A percentile compares a stretch with the other conserved stretches of the same genome.
Conservation (phyloP, 2,113 vertebrate species). For the Dryoscopus gambensis region DNA sequence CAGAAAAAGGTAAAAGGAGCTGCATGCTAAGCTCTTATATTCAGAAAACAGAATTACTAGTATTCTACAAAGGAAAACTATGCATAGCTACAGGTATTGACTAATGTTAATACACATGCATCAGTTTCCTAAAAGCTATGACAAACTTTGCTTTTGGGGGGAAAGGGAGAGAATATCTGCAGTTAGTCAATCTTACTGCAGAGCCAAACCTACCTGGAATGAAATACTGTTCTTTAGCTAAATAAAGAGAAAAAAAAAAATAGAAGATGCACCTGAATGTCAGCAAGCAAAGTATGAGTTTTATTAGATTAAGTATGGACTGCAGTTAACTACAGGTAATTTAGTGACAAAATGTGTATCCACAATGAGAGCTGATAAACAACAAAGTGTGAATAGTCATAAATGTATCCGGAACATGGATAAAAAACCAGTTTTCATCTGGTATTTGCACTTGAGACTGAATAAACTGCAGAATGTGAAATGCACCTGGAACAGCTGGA, state of each 20-base stretch:
- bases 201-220: slow-evolving; percentile 95
- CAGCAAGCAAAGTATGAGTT: slow-evolving; percentile 76
- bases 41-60: slow-evolving; percentile 57
- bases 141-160: slow-evolving; percentile 51
- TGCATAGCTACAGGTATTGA: slow-evolving; percentile 45
- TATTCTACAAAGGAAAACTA: slow-evolving; percentile 55
- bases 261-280: slow-evolving; percentile 86
- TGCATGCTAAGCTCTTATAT: slow-evolving; percentile 75
- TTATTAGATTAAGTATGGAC: slow-evolving; percentile 73
- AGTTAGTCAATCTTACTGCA: slow-evolving; percentile 74
- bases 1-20: slow-evolving; percentile 48
- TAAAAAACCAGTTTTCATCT: slow-evolving; percentile 36
- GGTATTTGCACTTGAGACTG: slow-evolving; percentile 49
- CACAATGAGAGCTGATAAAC: slow-evolving; percentile 30
- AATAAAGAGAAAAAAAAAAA: slow-evolving; percentile 77
- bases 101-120: slow-evolving; percentile 73
- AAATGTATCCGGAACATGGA: slow-evolving; percentile 24
- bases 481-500: slow-evolving; percentile 60
- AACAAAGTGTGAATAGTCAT: slow-evolving; percentile 43
- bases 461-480: slow-evolving; percentile 60
- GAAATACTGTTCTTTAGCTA: slow-evolving; percentile 99
- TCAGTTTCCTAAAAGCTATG: slow-evolving; percentile 55
- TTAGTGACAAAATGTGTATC: slow-evolving; percentile 55
- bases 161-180: slow-evolving; percentile 55
- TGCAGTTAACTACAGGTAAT: slow-evolving; percentile 63